Base-by-base conservation (phyloP, 1,140 invertebrate genomes). In the Dreissena polymorpha region DNA sequence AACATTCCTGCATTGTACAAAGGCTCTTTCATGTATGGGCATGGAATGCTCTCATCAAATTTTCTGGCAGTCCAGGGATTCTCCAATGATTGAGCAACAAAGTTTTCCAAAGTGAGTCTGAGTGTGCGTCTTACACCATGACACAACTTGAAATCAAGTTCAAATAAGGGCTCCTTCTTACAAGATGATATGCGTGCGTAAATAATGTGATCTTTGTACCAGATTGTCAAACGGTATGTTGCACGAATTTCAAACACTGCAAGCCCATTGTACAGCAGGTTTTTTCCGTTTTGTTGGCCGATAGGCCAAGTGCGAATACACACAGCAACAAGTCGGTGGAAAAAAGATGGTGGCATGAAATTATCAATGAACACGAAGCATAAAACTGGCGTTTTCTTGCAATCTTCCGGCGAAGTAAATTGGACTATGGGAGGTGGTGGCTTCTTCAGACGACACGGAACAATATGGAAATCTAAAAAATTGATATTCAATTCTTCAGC, bases 41-140 rank as follows among this genome's bases (percentile, higher is more conserved):
- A 78, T 49, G 68, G 76, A 27, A 78, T 78, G 53, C 18, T 69
- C 57, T 78, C 76, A 14, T 78, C 76, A 70, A 78, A 78, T 23
- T 64, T 51, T 53, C 49, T 23, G 0, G 68, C 23, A 21, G 53
- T 65, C 25, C 10, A 3, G 39, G 69, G 50, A 27, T 50, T 67
- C 7, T 50, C 65, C 53, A 39, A 39, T 8, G 39, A 39, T 39
- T 39, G 65, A 50, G 0, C 55, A n/a, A 57, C 64, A 64, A 12
- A 78, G 18, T 18, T 69, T 53, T 18, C 21, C 68, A 13, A 78
- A 27, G 14, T 69, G 68, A 1, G 14, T 25, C 25, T 6, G 57
- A 10, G 69, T 29, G 55, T 51, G 21, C 7, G 68, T 49, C 5
- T 7, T 7, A 21, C 68, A 23, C 25, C 65, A 39, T 10, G 53